phyloP scores from a whole-genome alignment of 2,888 invertebrate species.

The Copidosoma aretas region DNA sequence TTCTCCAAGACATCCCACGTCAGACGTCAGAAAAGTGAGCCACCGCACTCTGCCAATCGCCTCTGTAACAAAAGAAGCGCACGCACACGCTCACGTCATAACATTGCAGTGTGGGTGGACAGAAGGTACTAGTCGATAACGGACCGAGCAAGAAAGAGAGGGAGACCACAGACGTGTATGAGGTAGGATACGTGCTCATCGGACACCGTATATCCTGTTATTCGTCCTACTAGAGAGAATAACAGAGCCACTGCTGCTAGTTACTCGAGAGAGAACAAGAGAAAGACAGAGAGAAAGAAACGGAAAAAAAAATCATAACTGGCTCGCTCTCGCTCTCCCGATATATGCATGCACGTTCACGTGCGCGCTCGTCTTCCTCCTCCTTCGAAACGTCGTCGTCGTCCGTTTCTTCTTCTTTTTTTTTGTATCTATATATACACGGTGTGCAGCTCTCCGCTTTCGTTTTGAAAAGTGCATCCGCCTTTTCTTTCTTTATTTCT shows the following conservation, averaged over 20 bases:
- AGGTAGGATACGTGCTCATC: conserved; percentile 58
- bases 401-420: not conserved
- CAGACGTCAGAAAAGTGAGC: too few species aligned
- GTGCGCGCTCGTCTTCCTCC: conserved; percentile 12
- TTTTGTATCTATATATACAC: not conserved
- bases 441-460: conserved; percentile 30
- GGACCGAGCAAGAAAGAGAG: conserved; percentile 40
- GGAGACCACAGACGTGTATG: conserved; percentile 41
- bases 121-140: conserved; percentile 56
- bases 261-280: not conserved
- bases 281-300: conserved; percentile 3
- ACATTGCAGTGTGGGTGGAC: conserved; percentile 35
- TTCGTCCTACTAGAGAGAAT: conserved; percentile 54
- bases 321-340: not conserved
- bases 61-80: not conserved
- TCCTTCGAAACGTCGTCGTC: conserved; percentile 15
- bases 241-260: conserved; percentile 10
- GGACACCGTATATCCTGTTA: conserved; percentile 63
- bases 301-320: conserved; percentile 35
- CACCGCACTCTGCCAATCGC: too few species aligned
- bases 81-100: not conserved
- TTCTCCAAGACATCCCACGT: too few species aligned
- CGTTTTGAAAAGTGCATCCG: conserved; percentile 43
- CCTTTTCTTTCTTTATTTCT: conserved; percentile 33
- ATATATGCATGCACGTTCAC: not conserved